Percentiles rank a stretch among this genome's conserved stretches.
These are phyloP conservation scores for Zapornia atra DNA, from an alignment of 2,113 vertebrate species.

Conservation along the genomic window DNA sequence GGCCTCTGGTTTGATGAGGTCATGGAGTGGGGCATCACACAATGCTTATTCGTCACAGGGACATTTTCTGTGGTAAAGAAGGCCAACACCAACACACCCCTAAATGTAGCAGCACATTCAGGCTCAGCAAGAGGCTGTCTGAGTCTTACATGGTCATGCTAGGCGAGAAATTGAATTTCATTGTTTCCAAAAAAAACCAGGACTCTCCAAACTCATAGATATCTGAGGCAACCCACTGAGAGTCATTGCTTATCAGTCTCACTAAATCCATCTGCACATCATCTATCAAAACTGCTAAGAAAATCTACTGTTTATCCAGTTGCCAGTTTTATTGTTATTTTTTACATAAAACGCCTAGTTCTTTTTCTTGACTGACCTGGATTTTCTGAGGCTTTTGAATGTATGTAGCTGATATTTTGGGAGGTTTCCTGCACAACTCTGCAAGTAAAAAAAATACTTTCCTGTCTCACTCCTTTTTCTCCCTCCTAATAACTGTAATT, in stretches of 20 bases:
- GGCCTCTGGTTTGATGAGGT: rapidly evolving
- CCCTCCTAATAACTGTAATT: background rate
- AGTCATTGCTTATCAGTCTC: background rate
- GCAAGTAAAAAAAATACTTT: background rate
- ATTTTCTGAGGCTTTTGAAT: background rate
- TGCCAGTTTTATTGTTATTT: background rate
- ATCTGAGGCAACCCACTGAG: background rate
- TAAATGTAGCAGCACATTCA: rapidly evolving
- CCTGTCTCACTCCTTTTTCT: background rate
- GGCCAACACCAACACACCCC: rapidly evolving
- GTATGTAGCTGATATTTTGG: background rate
- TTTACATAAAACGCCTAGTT: background rate
- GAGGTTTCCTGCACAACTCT: background rate
- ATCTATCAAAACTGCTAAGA: background rate
- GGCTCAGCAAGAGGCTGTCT: background rate
- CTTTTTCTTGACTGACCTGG: background rate
- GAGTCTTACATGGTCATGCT: rapidly evolving
- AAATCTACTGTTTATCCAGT: background rate
- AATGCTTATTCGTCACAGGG: rapidly evolving
- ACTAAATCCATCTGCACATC: background rate
- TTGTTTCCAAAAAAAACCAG: background rate
- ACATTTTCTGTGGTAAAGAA: background rate
- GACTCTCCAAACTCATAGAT: background rate
- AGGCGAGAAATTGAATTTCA: background rate
- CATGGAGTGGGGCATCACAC: rapidly evolving